phyloP scores from a whole-genome alignment of 2,888 invertebrate genomes.

The Stegophylla sp. region DNA sequence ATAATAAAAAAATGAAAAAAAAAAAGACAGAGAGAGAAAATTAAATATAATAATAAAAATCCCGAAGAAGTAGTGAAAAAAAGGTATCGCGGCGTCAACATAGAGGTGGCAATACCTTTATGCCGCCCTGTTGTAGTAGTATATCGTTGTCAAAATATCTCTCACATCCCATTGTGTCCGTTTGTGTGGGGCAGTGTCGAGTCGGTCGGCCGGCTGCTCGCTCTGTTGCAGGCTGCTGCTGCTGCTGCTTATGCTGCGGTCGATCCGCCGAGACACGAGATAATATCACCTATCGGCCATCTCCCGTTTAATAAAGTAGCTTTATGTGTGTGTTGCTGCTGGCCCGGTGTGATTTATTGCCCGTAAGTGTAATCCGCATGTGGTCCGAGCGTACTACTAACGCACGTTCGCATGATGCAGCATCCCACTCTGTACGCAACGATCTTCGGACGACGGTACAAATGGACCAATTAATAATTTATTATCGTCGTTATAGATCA shows the following conservation, averaged over 20 bases:
- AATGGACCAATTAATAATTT: conserved; percentile 52
- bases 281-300: conserved; percentile 20
- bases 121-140: not conserved
- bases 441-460: conserved; percentile 46
- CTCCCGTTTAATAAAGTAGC: conserved; percentile 57
- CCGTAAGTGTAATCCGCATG: conserved; percentile 49
- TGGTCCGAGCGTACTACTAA: conserved; percentile 12
- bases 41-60: conserved; percentile 24
- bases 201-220: conserved; percentile 33
- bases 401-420: not conserved
- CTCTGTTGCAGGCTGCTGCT: not conserved
- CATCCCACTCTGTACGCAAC: too few species aligned
- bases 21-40: conserved; percentile 1
- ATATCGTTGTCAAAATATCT: conserved; percentile 55
- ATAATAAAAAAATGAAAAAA: conserved; percentile 11
- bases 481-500: conserved; percentile 43
- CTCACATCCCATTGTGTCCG: conserved; percentile 39
- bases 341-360: conserved; percentile 48
- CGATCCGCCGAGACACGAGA: not conserved
- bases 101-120: not conserved
- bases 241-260: conserved; percentile 17
- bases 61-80: not conserved
- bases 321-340: not conserved
- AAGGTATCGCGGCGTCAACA: not conserved
- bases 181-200: not conserved